Base-by-base conservation (phyloP, 53 echinoderm and acorn worm genomes). In the Pentamera pediparva region DNA sequence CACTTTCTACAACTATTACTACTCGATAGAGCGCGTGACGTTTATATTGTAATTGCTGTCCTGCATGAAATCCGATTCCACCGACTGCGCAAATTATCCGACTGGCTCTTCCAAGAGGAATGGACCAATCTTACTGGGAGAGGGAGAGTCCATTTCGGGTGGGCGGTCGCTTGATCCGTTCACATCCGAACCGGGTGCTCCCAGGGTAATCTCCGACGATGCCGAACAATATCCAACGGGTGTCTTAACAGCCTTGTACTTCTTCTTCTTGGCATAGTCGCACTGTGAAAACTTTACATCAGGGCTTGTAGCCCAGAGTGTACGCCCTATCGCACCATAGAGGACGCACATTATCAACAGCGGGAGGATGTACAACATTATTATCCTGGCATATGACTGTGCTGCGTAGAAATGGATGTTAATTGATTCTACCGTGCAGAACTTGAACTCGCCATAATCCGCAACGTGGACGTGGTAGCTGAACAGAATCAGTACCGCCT, bases 281-380 rank as follows among this genome's bases (percentile, higher is more conserved):
- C 72, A 51, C 22, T 78, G 61, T 39, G 78, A 78, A 20, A 84
- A 72, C 4, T 78, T 78, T 5, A 35, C 78, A 61, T 78, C 78
- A 5, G 87, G 82, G 60, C 87, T 87, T 3, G 86, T 74, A 3
- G 74, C 81, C 93, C 89, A 93, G 55, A 93, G 75, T 11, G 87
- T 84, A 41, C 79, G 65, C 5, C 86, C 78, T 28, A 93, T 93
- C 19, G 71, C 80, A 6, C 83, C 73, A 37, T 93, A 93, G 25
- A 92, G 76, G 24, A 92, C 81, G 32, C 80, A 34, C 89, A 92
- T 89, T 31, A 86, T 81, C 21, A 78, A 37, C 43, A 89, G 13
- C 0, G 89, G 89, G 34, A 79, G 7, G 8, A 80, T 32, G 55
- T 86, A 89, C 61, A 82, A 82, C 63, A 86, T 37, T 21, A 86